Conservation (phyloP, 2,113 vertebrate species). For the Dermatemys mawii region DNA sequence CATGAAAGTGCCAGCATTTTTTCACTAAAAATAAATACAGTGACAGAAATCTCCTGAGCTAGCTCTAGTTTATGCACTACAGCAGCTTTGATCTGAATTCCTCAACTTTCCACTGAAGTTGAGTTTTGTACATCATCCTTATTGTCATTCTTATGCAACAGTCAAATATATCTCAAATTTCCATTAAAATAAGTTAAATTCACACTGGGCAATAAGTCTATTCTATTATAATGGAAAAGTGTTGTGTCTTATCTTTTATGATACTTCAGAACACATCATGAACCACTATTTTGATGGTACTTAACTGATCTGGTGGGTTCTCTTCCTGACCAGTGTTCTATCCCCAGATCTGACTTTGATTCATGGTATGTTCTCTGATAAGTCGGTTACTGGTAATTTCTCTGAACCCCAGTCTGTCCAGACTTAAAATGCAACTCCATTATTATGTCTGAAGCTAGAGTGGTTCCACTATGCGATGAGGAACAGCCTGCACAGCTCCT, state of each 20-base stretch:
- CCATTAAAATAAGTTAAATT: neutral
- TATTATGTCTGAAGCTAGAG: neutral
- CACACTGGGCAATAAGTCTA: neutral
- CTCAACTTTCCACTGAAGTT: neutral
- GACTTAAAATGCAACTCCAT: neutral
- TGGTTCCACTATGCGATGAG: neutral
- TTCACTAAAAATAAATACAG: neutral
- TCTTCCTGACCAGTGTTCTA: neutral
- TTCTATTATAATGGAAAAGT: neutral
- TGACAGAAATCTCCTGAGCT: neutral
- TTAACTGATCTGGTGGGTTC: fast-evolving
- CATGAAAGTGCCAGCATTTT: neutral
- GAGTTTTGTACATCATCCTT: neutral
- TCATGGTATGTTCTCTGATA: neutral
- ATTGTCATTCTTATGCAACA: neutral
- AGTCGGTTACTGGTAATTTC: neutral
- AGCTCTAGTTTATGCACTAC: neutral
- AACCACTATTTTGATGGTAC: neutral
- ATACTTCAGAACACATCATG: neutral
- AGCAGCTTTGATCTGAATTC: neutral
- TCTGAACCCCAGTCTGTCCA: neutral
- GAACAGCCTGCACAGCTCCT: neutral
- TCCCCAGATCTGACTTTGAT: neutral
- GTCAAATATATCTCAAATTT: neutral
- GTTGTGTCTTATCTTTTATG: neutral